Evolutionary conservation across 64 coral and sea anemone species (phyloP).

Genomic region (Exaiptasia diaphana): DNA sequence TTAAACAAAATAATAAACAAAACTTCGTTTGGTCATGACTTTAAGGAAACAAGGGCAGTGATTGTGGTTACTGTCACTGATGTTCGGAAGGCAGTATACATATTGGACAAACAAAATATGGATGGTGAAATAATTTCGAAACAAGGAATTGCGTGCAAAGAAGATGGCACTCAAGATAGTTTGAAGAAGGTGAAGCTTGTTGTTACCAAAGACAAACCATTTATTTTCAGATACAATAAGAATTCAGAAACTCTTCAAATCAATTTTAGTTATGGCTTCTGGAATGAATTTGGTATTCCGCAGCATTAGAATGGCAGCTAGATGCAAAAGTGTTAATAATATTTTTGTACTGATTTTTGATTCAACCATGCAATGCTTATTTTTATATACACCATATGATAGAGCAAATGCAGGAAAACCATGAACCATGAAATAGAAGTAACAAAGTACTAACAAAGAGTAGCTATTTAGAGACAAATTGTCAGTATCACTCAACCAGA

Average conservation of each 20-base stretch:
- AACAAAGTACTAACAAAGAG: no score
- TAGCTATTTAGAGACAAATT: no score
- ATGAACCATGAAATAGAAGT: no score
- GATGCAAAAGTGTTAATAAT: not conserved
- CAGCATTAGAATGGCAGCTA: no score
- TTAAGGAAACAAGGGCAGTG: constrained; percentile 1
- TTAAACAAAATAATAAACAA: not conserved
- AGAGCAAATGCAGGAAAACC: no score
- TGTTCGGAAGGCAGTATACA: constrained; percentile 7
- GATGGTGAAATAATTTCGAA: not conserved
- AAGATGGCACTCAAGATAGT: not conserved
- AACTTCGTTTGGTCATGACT: not conserved
- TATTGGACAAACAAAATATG: not conserved
- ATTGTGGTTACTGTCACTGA: not conserved
- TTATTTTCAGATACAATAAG: constrained; percentile 3
- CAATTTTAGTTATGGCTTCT: not conserved
- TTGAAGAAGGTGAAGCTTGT: not conserved
- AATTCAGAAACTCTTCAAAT: not conserved
- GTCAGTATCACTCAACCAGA: no score
- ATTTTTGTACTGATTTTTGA: no score
- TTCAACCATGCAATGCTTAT: no score
- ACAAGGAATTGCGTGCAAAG: not conserved
- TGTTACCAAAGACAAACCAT: constrained; percentile 7
- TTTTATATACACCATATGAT: no score
- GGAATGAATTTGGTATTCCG: constrained; percentile 9